Evolutionary conservation across 2,113 vertebrate genomes (phyloP), one percentile per base, ranked within the genome.

Genomic region (Notechis scutatus): DNA sequence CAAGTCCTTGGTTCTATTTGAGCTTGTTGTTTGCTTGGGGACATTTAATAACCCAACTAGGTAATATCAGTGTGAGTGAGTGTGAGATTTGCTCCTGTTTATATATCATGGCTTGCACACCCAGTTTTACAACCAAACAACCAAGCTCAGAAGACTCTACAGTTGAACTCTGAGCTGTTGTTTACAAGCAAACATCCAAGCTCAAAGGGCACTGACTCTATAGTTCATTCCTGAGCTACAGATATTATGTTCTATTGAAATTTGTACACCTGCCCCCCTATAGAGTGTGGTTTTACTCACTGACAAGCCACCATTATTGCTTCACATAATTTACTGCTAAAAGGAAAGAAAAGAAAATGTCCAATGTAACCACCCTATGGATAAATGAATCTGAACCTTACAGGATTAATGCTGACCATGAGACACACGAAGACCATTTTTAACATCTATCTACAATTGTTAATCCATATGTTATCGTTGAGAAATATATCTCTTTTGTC

Each of bases 251-350:
- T 81, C 69, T 81, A 21, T 39, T 81, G 7, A 34, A 42, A 81
- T 42, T 21, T 18, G 7, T 81, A 81, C 74, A 39, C 26, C 74
- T 61, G 69, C 59, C 39, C 59, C 39, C 21, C 54, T 86, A 56
- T 93, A 93, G 61, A 23, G 8, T 86, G 55, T 86, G 86, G 56
- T 93, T 93, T 93, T 56, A 23, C 55, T 87, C 52, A 34, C 56
- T 64, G 42, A 23, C n/a, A 50, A 52, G n/a, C 34, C 88, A 90
- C 23, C 42, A 47, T 24, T n/a, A 56, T n/a, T 90, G 74, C 14
- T 61, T 34, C 45, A 54, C 47, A 52, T 61, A n/a, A 86, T 86
- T 50, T 90, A 47, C 88, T 90, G 55, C 88, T 90, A 89, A 56
- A 74, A 59, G n/a, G 90, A 56, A 14, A 56, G 21, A 20, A 29